These are phyloP conservation scores for Phrynocephalus vlangalii DNA, from an alignment of 2,797 vertebrate species.

Conservation along the genomic window DNA sequence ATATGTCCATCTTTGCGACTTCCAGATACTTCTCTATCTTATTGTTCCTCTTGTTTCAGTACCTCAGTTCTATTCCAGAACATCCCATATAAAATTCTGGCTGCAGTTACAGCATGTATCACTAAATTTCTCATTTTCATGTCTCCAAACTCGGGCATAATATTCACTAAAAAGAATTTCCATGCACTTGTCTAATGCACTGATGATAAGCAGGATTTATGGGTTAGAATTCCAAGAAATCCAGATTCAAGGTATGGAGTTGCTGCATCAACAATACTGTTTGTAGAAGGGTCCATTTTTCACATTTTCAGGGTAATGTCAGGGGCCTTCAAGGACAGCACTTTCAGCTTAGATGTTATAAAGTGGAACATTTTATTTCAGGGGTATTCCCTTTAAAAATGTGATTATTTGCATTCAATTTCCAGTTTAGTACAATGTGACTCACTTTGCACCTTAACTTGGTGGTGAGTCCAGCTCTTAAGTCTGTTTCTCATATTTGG, in stretches of 20 bases:
- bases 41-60: no score
- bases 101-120: no score
- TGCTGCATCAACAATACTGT: background rate
- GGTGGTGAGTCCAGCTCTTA: background rate
- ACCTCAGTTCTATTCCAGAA: no score
- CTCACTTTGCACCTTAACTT: background rate
- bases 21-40: no score
- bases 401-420: no score
- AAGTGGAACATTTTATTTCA: background rate
- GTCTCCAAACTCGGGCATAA: no score
- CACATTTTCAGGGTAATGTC: background rate
- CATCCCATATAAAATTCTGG: no score
- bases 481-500: background rate
- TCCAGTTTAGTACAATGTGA: background rate
- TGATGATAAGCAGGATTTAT: background rate
- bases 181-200: background rate
- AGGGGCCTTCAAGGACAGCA: background rate
- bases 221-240: background rate
- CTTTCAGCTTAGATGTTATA: background rate
- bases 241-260: background rate
- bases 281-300: background rate
- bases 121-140: no score
- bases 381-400: background rate
- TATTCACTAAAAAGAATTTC: no score
- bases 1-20: no score